These are phyloP conservation scores for Agonopterix subpropinquella DNA, from an alignment of 2,888 invertebrate genomes.

Conservation along the genomic window DNA sequence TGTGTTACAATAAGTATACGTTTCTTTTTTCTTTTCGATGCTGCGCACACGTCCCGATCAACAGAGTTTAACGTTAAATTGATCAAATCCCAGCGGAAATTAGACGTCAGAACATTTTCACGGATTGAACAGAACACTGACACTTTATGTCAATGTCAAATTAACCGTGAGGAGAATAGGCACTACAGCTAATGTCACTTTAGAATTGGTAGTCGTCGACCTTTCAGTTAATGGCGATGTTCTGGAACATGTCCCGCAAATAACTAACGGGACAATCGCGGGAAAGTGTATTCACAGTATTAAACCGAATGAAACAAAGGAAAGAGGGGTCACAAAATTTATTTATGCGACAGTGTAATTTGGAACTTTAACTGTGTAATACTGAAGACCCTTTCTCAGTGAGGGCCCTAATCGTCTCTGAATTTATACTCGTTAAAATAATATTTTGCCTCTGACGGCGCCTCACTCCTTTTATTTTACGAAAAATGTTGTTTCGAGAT, in stretches of 20 bases:
- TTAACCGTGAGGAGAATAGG: too few relatives aligned
- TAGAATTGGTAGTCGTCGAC: too few relatives aligned
- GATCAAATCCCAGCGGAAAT: too few relatives aligned
- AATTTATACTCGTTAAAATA: slow-evolving; percentile 13
- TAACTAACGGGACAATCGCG: neutral
- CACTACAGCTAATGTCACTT: too few relatives aligned
- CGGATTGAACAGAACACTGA: neutral
- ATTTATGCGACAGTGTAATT: slow-evolving; percentile 29
- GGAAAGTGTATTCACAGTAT: too few relatives aligned
- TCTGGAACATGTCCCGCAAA: neutral
- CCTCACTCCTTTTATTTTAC: neutral
- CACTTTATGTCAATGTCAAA: too few relatives aligned
- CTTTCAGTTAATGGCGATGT: neutral
- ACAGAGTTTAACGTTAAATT: too few relatives aligned
- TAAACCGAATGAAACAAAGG: slow-evolving; percentile 8
- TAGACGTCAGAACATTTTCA: too few relatives aligned
- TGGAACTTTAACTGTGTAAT: slow-evolving; percentile 17
- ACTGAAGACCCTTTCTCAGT: slow-evolving; percentile 2
- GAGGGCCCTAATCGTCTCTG: slow-evolving; percentile 10
- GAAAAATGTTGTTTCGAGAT: too few relatives aligned
- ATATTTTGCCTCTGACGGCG: slow-evolving; percentile 1
- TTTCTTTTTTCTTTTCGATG: too few relatives aligned
- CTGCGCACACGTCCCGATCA: too few relatives aligned
- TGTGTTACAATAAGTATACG: too few relatives aligned
- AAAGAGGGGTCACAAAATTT: slow-evolving; percentile 23